Conservation (phyloP, 2,888 invertebrate species). For the Ethmia dodecea region DNA sequence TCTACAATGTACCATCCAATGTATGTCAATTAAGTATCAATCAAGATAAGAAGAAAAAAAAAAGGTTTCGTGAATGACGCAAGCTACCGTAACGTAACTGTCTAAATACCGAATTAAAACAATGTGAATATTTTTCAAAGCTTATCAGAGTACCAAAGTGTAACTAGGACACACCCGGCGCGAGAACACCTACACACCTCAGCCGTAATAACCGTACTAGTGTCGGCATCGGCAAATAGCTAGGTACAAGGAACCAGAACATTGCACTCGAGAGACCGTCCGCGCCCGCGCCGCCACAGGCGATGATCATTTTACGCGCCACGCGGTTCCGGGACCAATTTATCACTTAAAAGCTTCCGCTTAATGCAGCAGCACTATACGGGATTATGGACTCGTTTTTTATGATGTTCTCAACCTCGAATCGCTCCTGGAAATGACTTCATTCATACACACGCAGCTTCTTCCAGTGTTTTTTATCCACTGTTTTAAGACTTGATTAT, state of each 20-base stretch:
- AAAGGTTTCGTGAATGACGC: too few species aligned
- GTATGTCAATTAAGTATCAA: too few species aligned
- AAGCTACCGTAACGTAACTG: too few species aligned
- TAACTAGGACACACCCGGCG: conserved; percentile 6
- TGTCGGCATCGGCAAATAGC: conserved; percentile 18
- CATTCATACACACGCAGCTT: too few species aligned
- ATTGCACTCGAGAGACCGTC: conserved; percentile 51
- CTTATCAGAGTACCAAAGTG: too few species aligned
- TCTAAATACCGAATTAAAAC: too few species aligned
- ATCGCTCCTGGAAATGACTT: conserved; percentile 34
- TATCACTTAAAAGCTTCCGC: conserved; percentile 75
- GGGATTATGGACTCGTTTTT: conserved; percentile 37
- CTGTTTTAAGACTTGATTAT: too few species aligned
- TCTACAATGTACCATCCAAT: too few species aligned
- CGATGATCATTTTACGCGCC: conserved; percentile 68
- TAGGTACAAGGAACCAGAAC: conserved; percentile 43
- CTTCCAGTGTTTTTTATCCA: too few species aligned
- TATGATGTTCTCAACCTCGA: conserved; percentile 38
- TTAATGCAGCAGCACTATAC: conserved; percentile 40
- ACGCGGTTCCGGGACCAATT: conserved; percentile 71
- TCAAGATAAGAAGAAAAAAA: too few species aligned
- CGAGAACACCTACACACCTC: conserved; percentile 8
- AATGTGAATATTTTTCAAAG: too few species aligned
- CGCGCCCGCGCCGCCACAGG: conserved; percentile 15
- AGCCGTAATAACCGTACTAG: conserved; percentile 2